Percentiles rank a stretch among this genome's conserved stretches.
phyloP scores from a whole-genome alignment of 2,113 vertebrate genomes.

The Copsychus sechellarum region DNA sequence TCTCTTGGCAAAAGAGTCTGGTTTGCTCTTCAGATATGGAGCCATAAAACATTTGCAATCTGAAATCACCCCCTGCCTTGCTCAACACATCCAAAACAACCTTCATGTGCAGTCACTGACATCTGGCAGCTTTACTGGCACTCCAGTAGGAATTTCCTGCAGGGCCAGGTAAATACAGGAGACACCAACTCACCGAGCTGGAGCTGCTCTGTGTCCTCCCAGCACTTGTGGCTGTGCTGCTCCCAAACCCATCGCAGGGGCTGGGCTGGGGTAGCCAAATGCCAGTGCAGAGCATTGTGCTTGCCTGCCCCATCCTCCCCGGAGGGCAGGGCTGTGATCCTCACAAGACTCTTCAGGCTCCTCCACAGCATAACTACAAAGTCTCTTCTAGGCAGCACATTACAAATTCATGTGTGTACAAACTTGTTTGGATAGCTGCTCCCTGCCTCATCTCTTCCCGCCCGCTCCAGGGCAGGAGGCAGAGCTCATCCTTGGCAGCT shows the following conservation, averaged over 20 bases:
- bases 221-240: background rate
- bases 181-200: background rate
- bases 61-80: background rate
- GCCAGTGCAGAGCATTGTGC: background rate
- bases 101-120: background rate
- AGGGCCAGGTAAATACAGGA: background rate
- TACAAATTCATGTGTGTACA: constrained; percentile 42
- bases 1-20: background rate
- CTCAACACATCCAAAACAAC: background rate
- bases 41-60: background rate
- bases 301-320: background rate
- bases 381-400: background rate
- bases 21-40: background rate
- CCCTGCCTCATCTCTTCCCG: background rate
- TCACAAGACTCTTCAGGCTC: background rate
- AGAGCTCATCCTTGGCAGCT: constrained; percentile 9
- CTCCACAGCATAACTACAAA: background rate
- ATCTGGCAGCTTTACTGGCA: background rate
- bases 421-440: constrained; percentile 49
- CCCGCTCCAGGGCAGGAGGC: constrained; percentile 28
- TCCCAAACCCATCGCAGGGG: background rate
- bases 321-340: background rate
- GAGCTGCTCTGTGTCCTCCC: background rate
- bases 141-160: background rate
- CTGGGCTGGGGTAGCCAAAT: background rate